Evolutionary conservation across 2,888 invertebrate genomes (phyloP).

Genomic region (Dione juno): DNA sequence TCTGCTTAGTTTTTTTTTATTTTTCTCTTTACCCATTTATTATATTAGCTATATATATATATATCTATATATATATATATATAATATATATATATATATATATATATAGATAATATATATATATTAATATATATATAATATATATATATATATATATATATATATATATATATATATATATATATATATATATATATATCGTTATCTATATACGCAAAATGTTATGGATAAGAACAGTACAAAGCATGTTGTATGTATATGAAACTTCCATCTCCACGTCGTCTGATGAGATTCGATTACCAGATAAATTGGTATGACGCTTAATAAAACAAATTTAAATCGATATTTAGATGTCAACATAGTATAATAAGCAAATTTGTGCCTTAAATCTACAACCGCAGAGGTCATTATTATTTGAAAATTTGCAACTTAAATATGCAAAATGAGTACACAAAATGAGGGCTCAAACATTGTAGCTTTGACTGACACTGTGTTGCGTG

Average conservation of each 20-base stretch:
- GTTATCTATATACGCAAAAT: too few species aligned
- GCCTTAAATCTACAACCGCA: not conserved
- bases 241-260: not conserved
- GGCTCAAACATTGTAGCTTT: slow-evolving; percentile 7
- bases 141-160: too few species aligned
- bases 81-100: too few species aligned
- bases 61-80: too few species aligned
- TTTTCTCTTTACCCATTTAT: too few species aligned
- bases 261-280: not conserved
- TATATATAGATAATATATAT: too few species aligned
- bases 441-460: not conserved
- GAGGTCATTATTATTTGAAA: not conserved
- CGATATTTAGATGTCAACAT: slow-evolving; percentile 18
- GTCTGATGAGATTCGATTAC: slow-evolving; percentile 12
- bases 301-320: slow-evolving; percentile 8
- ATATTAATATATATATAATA: too few species aligned
- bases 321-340: slow-evolving; percentile 16
- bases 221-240: too few species aligned
- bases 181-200: too few species aligned
- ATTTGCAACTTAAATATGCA: not conserved
- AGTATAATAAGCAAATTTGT: not conserved
- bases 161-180: too few species aligned
- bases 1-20: too few species aligned
- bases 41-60: too few species aligned
- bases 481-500: not conserved